These are phyloP conservation scores for Invenusta paracnida DNA, from an alignment of 2,888 invertebrate species.

Conservation along the genomic window DNA sequence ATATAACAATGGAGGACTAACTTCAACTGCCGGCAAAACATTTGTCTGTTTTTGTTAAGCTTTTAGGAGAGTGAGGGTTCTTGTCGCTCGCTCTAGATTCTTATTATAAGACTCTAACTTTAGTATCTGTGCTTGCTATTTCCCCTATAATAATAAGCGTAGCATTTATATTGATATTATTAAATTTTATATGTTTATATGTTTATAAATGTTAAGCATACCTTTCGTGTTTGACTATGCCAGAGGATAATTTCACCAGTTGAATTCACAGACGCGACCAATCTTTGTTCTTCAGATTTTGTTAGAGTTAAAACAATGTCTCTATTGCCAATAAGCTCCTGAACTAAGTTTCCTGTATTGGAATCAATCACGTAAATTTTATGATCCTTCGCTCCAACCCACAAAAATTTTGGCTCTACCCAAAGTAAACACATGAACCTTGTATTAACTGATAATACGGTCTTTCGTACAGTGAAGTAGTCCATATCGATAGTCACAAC, in stretches of 20 bases:
- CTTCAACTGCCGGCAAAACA: no score
- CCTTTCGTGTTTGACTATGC: not conserved
- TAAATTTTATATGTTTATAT: no score
- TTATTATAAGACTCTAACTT: no score
- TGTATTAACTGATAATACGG: not conserved
- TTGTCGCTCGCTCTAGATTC: no score
- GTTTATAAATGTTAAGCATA: no score
- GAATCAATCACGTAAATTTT: not conserved
- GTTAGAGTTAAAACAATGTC: not conserved
- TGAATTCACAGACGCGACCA: not conserved
- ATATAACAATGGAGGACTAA: no score
- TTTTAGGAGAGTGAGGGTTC: no score
- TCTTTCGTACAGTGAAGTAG: not conserved
- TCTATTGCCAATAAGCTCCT: not conserved
- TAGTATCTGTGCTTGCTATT: no score
- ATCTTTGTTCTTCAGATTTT: not conserved
- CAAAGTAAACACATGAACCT: not conserved
- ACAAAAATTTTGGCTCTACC: not conserved
- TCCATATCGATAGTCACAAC: not conserved
- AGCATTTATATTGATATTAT: no score
- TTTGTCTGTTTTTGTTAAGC: no score
- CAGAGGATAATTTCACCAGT: not conserved
- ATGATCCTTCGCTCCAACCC: not conserved
- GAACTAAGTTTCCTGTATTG: not conserved
- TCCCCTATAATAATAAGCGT: no score